Conservation (phyloP, 35 echinoderm and acorn worm genomes). For the Amphiura filiformis region DNA sequence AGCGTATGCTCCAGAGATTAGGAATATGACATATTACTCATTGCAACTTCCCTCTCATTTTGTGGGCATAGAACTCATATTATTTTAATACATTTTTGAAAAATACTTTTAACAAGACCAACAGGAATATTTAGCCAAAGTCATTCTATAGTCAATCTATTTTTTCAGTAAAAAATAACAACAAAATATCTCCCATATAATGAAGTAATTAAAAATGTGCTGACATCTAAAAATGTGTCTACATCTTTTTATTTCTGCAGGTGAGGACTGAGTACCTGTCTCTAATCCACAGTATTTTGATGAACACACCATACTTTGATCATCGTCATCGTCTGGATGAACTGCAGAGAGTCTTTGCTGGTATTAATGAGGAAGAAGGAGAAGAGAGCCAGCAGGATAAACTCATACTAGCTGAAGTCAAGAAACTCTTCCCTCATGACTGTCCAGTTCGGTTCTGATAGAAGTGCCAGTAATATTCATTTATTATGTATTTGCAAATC, state of each 20-base stretch:
- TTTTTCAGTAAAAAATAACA: background rate
- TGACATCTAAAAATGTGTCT: constrained; percentile 8
- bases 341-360: constrained; percentile 48
- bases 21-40: too few species aligned
- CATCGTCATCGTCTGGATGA: constrained; percentile 69
- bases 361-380: constrained; percentile 65
- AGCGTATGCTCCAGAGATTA: too few species aligned
- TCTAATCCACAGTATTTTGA: constrained; percentile 77
- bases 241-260: too few species aligned
- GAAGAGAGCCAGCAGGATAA: constrained; percentile 66
- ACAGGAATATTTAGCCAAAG: too few species aligned
- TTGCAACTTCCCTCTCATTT: too few species aligned
- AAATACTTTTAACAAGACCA: too few species aligned
- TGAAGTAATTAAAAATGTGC: background rate
- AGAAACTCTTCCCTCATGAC: background rate
- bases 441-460: background rate
- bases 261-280: constrained; percentile 75
- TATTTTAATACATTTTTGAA: too few species aligned
- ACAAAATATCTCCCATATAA: background rate
- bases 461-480: too few species aligned
- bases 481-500: too few species aligned
- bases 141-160: background rate
- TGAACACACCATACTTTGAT: constrained; percentile 78
- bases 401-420: constrained; percentile 61
- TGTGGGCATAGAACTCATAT: too few species aligned